Base-by-base conservation (phyloP, 2,113 vertebrate species). In the Pseudopipra pipra region DNA sequence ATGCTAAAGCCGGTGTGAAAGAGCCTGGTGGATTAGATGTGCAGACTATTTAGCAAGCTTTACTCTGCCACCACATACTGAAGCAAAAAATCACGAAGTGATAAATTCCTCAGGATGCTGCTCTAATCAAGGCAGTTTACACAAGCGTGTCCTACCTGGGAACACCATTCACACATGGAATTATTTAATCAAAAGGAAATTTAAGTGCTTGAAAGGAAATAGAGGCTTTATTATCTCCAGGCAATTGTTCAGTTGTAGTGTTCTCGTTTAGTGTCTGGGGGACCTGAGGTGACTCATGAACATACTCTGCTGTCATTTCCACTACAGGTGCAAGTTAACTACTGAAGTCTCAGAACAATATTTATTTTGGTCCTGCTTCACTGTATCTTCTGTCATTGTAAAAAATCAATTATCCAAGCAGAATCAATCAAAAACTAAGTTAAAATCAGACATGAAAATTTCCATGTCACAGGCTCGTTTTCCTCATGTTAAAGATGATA, bases 121-220 rank as follows among this genome's bases (percentile, higher is more conserved):
- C 49, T 89, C 30, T 81, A 92, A 95, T 86, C 76, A 92, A 61
- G 39, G 3, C 24, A 66, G 65, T 74, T 95, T 92, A 84, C 52
- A 77, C 41, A 74, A 90, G 31, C 4, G 0, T 35, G 43, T 67
- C 68, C 72, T 89, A 84, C 76, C 72, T 52, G 43, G 21, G 11
- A 93, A 78, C 84, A 56, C 67, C 79, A 84, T 24, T 86, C 85
- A 90, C 86, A 96, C 72, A 59, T 25, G 30, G 72, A 92, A 90
- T 88, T 95, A 80, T 63, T 93, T 92, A 92, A 96, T 89, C 86
- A 88, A 95, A 89, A 81, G 76, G 43, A 90, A 94, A 84, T 84
- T 46, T 81, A 77, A 81, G 80, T 71, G 47, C 65, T 58, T 88
- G 79, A 88, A 95, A 89, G 52, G 59, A 96, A 95, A 86, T 24